Conservation (phyloP, 2,797 vertebrate species). For the Lutjanus campechanus region DNA sequence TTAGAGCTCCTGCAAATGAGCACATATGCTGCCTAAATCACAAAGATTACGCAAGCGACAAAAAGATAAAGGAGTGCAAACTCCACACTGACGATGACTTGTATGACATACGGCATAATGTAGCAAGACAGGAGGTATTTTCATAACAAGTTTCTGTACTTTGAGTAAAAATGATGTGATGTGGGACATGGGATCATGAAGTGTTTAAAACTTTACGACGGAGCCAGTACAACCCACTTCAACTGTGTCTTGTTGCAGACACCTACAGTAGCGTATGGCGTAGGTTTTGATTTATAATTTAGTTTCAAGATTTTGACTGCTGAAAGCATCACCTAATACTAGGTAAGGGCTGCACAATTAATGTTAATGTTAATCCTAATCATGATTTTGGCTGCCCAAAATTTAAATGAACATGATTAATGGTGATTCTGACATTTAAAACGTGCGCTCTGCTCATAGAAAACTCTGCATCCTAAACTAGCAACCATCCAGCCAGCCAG, state of each 20-base stretch:
- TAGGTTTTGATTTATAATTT: background rate
- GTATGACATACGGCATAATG: background rate
- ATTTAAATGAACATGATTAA: no score
- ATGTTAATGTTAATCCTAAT: no score
- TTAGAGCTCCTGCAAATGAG: background rate
- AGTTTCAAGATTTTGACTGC: background rate
- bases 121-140: background rate
- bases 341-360: no score
- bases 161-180: background rate
- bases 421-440: no score
- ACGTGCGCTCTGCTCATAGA: no score
- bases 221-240: background rate
- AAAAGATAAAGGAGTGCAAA: background rate
- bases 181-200: background rate
- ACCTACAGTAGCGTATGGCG: background rate
- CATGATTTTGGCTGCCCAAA: no score
- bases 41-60: background rate
- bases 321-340: background rate
- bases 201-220: background rate
- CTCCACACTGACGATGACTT: background rate
- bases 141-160: background rate
- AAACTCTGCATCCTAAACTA: no score
- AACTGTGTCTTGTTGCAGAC: background rate
- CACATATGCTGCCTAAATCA: background rate
- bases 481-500: no score